phyloP scores from a whole-genome alignment of 1,140 invertebrate species.

The Branchinecta lynchi region DNA sequence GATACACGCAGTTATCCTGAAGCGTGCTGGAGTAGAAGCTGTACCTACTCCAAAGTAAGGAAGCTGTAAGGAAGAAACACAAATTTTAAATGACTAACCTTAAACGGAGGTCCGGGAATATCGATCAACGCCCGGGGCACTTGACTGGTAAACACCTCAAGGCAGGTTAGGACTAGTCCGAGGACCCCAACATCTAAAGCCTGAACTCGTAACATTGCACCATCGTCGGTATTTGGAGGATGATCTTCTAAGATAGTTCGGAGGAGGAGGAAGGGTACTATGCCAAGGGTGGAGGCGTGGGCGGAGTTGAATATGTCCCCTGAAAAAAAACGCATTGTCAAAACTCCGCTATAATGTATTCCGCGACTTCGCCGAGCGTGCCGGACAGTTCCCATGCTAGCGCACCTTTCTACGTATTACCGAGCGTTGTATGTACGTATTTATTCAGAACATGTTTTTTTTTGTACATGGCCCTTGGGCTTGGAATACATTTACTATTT shows the following conservation, averaged over 20 bases:
- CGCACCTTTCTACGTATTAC: too few species aligned
- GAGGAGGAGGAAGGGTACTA: slow-evolving; percentile 70
- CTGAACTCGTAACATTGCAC: slow-evolving; percentile 53
- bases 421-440: too few species aligned
- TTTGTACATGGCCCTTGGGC: too few species aligned
- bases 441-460: too few species aligned
- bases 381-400: too few species aligned
- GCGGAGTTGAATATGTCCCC: slow-evolving; percentile 59
- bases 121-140: slow-evolving; percentile 29
- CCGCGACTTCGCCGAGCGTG: too few species aligned
- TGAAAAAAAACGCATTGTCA: slow-evolving; percentile 25
- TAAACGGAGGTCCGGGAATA: slow-evolving; percentile 34
- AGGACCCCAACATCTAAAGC: slow-evolving; percentile 67
- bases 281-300: slow-evolving; percentile 58
- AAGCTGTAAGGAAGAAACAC: too few species aligned
- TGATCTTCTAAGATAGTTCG: slow-evolving; percentile 59
- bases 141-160: slow-evolving; percentile 78
- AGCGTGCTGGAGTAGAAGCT: too few species aligned
- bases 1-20: too few species aligned
- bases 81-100: slow-evolving; percentile 27
- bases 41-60: too few species aligned
- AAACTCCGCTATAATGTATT: neutral
- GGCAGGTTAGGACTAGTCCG: slow-evolving; percentile 63
- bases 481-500: too few species aligned
- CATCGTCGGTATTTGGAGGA: slow-evolving; percentile 63